Evolutionary conservation across 2,888 invertebrate species (phyloP).

Genomic region (Brenthis daphne): DNA sequence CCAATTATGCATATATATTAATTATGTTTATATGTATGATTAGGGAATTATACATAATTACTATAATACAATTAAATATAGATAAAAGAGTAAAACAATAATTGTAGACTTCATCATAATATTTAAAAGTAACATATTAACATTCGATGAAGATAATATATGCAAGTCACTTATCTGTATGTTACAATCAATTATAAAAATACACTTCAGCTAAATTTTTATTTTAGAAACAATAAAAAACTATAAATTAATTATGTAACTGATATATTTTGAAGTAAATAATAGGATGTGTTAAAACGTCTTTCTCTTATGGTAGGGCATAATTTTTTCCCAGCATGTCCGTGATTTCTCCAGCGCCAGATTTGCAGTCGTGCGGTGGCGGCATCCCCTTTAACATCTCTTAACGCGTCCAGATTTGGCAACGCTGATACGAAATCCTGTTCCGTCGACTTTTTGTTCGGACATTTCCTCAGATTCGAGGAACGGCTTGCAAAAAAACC

Average conservation of each 20-base stretch:
- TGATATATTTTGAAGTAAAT: constrained; percentile 37
- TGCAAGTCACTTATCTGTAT: constrained; percentile 50
- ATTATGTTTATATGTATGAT: no score
- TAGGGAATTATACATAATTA: no score
- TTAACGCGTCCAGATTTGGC: constrained; percentile 80
- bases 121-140: no score
- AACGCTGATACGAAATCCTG: constrained; percentile 79
- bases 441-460: constrained; percentile 75
- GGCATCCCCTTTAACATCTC: constrained; percentile 78
- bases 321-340: constrained; percentile 47
- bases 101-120: no score
- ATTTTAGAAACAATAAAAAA: constrained; percentile 40
- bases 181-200: constrained; percentile 40
- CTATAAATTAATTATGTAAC: constrained; percentile 40
- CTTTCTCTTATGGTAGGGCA: constrained; percentile 51
- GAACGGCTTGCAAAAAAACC: constrained; percentile 74
- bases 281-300: constrained; percentile 43
- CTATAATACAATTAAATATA: no score
- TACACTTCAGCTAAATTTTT: constrained; percentile 46
- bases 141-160: background rate
- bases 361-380: constrained; percentile 55
- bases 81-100: no score
- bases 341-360: constrained; percentile 55
- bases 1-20: no score
- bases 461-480: constrained; percentile 77